phyloP scores from a whole-genome alignment of 1,140 invertebrate species.

The Centruroides sculpturatus region DNA sequence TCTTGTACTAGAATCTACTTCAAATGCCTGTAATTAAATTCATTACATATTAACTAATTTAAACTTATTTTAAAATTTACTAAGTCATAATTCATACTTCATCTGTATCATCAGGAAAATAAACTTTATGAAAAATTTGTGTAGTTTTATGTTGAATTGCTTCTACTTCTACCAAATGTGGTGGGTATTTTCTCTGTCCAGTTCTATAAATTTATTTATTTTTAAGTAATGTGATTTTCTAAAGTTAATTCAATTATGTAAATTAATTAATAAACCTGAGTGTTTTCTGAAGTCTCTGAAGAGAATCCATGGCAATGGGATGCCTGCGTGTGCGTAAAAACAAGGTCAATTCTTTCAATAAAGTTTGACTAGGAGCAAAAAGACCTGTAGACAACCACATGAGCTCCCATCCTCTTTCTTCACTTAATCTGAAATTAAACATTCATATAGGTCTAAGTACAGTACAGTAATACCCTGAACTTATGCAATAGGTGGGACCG shows the following conservation, averaged over 20 bases:
- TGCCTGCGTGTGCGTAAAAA: constrained; percentile 87
- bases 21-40: constrained; percentile 54
- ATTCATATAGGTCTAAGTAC: neutral
- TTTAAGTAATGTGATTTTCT: neutral
- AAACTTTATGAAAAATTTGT: constrained; percentile 99
- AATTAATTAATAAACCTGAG: constrained; percentile 40
- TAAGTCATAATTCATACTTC: constrained; percentile 40
- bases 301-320: constrained; percentile 91
- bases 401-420: constrained; percentile 93
- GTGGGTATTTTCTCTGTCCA: constrained; percentile 93
- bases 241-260: neutral
- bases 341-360: constrained; percentile 76
- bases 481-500: no score
- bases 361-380: constrained; percentile 84
- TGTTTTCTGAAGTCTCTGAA: constrained; percentile 90
- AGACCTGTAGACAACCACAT: constrained; percentile 96
- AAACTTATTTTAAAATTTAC: neutral
- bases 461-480: no score
- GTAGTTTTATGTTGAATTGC: constrained; percentile 99
- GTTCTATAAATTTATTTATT: constrained; percentile 31
- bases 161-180: constrained; percentile 98
- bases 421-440: constrained; percentile 50
- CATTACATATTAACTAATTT: neutral
- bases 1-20: constrained; percentile 93
- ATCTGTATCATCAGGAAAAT: constrained; percentile 97